phyloP scores from a whole-genome alignment of 2,113 vertebrate species.

The Circaetus gallicus region DNA sequence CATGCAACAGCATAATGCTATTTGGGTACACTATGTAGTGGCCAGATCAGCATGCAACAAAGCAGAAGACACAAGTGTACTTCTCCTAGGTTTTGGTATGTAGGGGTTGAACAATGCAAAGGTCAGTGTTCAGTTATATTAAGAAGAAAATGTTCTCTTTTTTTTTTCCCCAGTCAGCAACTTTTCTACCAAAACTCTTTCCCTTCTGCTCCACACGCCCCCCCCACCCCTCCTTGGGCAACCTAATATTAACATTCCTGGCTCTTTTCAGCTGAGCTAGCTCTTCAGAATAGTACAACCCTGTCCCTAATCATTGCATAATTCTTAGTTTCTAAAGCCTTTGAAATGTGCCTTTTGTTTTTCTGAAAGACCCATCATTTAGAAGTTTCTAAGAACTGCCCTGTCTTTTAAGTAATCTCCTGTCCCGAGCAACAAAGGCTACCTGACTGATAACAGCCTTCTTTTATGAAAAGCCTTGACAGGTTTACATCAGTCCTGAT shows the following conservation, averaged over 20 bases:
- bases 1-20: not conserved
- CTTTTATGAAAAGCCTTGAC: not conserved
- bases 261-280: not conserved
- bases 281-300: not conserved
- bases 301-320: not conserved
- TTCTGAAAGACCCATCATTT: not conserved
- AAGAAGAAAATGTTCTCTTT: not conserved
- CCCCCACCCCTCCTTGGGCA: fast-evolving
- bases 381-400: not conserved
- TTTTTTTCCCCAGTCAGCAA: not conserved
- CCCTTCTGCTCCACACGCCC: no score
- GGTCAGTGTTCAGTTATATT: not conserved
- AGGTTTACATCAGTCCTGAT: not conserved
- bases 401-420: not conserved
- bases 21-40: not conserved
- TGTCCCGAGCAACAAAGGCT: not conserved
- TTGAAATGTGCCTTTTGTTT: not conserved
- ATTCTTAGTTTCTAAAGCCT: not conserved
- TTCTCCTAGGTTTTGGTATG: not conserved
- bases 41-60: not conserved
- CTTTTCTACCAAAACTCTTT: not conserved
- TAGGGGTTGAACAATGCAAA: not conserved
- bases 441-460: not conserved
- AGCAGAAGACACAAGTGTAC: not conserved
- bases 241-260: not conserved